phyloP scores from a whole-genome alignment of 2,888 invertebrate genomes.

The Folsomia manolachei region DNA sequence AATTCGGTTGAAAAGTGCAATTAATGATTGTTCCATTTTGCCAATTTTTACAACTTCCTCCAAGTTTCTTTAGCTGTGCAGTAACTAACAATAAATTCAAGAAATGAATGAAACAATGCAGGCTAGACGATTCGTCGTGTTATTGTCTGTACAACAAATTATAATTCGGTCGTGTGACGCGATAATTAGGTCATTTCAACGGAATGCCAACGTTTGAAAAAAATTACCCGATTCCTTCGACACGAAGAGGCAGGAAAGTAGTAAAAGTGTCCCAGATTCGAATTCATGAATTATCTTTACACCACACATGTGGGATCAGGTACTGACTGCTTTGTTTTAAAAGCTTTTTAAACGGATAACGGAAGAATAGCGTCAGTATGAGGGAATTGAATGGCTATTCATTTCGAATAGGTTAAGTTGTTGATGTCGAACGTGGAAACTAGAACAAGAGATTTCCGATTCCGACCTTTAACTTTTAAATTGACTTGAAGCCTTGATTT shows the following conservation, averaged over 20 bases:
- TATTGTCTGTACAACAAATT: background rate
- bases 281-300: background rate
- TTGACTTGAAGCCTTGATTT: background rate
- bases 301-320: background rate
- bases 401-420: no score
- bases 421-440: slow-evolving; percentile 19
- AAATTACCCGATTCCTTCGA: background rate
- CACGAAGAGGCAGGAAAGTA: background rate
- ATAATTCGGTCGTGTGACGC: background rate
- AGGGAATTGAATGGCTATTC: no score
- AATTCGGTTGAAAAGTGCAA: no score
- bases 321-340: no score
- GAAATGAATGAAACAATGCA: slow-evolving; percentile 2
- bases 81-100: background rate
- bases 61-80: background rate
- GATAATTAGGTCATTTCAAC: background rate
- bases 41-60: background rate
- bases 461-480: slow-evolving; percentile 7
- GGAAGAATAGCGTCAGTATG: no score
- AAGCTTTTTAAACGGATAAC: background rate
- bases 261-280: slow-evolving; percentile 3
- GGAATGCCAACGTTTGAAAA: background rate
- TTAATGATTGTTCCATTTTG: background rate
- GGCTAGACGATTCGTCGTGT: background rate
- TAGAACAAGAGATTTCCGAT: slow-evolving; percentile 10